Evolutionary conservation across 1,140 invertebrate species (phyloP), one percentile per base, ranked within the genome.

Genomic region (Nymphalis io): DNA sequence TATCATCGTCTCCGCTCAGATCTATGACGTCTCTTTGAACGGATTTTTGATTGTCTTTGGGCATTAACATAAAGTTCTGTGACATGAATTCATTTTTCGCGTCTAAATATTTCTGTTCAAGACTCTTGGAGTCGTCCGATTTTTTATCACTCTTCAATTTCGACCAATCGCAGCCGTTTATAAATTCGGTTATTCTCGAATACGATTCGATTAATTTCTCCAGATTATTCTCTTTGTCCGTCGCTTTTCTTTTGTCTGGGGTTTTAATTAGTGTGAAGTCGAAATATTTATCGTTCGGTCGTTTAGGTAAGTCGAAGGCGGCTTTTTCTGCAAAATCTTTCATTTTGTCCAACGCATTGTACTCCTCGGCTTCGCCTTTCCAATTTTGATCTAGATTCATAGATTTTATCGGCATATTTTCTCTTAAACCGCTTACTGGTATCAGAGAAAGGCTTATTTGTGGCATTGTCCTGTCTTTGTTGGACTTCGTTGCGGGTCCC

Each of bases 51-150:
- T 65, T 82, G 0, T 90, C 82, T 80, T 89, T 92, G 0, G 92
- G 90, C 84, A 91, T 85, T 10, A 92, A 67, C 81, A 84, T 87
- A 0, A 92, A 70, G 68, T 92, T 92, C 68, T 89, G 82, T 0
- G 87, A 87, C 92, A 92, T 92, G 57, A 90, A 92, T 67, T 91
- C 85, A 68, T 92, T 92, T 82, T 92, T 92, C 0, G 92, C 92
- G 53, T 91, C 85, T 21, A 92, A 78, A 78, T 92, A 92, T 74
- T 92, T 90, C 62, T 87, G 81, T 44, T 92, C 92, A 33, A 92
- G 67, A 11, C 83, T 82, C 58, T 90, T 87, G 0, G 85, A 78
- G 64, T 92, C 87, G 4, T 83, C 84, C n/a, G 44, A 62, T 59
- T 81, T 84, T 75, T 81, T 84, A 1, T 82, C 79, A 44, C 68